Conservation (phyloP, 1,140 invertebrate genomes). For the Mya arenaria region DNA sequence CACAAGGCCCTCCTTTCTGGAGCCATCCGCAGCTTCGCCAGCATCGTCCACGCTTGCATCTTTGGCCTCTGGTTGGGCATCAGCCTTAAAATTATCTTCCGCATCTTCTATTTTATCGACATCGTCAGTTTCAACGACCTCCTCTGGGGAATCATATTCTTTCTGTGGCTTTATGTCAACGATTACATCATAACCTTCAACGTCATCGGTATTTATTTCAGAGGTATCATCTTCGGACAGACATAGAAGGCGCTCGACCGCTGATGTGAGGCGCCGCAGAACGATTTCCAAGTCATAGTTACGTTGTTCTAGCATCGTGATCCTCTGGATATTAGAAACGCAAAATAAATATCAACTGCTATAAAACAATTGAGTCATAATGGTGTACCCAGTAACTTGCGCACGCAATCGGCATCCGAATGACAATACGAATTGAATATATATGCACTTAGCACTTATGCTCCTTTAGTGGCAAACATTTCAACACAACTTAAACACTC, state of each 20-base stretch:
- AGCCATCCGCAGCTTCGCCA: no score
- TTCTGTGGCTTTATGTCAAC: no score
- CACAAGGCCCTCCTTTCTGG: neutral
- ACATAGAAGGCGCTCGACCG: slow-evolving; percentile 10
- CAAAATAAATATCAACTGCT: neutral
- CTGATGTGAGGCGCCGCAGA: slow-evolving; percentile 18
- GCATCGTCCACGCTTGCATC: neutral
- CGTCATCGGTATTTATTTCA: neutral
- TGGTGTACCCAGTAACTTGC: neutral
- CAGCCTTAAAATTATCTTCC: no score
- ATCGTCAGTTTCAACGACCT: no score
- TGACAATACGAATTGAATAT: neutral
- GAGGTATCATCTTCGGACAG: neutral
- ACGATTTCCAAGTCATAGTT: slow-evolving; percentile 50
- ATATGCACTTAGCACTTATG: neutral
- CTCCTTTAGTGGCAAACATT: neutral
- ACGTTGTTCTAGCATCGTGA: slow-evolving; percentile 40
- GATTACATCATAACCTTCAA: no score
- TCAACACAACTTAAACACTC: neutral
- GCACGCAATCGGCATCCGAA: neutral
- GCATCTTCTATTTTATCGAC: no score
- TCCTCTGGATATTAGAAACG: slow-evolving; percentile 13
- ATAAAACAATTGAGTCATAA: neutral
- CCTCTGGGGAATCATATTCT: no score
- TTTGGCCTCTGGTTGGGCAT: neutral